These are phyloP conservation scores for Bothrops jararaca DNA, from an alignment of 2,113 vertebrate species.

Conservation along the genomic window DNA sequence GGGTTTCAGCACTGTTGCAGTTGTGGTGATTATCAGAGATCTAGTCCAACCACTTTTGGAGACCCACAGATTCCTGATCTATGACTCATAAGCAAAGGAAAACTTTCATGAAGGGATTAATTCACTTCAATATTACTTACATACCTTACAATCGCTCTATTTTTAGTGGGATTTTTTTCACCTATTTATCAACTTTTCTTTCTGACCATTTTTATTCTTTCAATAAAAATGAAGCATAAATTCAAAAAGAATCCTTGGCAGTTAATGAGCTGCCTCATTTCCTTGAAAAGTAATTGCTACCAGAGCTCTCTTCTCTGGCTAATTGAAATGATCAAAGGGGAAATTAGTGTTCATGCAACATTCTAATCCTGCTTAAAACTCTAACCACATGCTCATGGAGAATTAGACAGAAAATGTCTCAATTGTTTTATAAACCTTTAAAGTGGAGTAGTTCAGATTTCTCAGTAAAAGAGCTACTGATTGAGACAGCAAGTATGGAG, in stretches of 20 bases:
- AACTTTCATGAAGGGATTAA: not conserved
- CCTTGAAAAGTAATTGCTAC: constrained; percentile 28
- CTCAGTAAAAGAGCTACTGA: not conserved
- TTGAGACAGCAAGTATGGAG: not conserved
- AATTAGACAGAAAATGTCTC: constrained; percentile 8
- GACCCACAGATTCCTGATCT: not conserved
- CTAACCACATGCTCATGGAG: not conserved
- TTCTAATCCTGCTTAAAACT: constrained; percentile 4
- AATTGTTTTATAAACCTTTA: constrained; percentile 7
- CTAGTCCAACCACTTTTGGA: not conserved
- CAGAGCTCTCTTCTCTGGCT: constrained; percentile 13
- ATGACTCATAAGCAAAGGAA: not conserved
- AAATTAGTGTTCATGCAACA: constrained; percentile 12
- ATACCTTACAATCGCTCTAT: not conserved
- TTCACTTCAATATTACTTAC: not conserved
- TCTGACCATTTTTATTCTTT: constrained; percentile 10
- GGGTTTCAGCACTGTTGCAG: not conserved
- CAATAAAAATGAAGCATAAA: constrained; percentile 25
- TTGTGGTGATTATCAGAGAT: not conserved
- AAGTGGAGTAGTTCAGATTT: not conserved
- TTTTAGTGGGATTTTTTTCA: not conserved
- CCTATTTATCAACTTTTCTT: not conserved
- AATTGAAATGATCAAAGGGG: constrained; percentile 25
- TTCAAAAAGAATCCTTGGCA: constrained; percentile 2
- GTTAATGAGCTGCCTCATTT: constrained; percentile 10